Evolutionary conservation across 2,113 vertebrate species (phyloP), one percentile per base, ranked within the genome.

Genomic region (Syngnathus floridae): DNA sequence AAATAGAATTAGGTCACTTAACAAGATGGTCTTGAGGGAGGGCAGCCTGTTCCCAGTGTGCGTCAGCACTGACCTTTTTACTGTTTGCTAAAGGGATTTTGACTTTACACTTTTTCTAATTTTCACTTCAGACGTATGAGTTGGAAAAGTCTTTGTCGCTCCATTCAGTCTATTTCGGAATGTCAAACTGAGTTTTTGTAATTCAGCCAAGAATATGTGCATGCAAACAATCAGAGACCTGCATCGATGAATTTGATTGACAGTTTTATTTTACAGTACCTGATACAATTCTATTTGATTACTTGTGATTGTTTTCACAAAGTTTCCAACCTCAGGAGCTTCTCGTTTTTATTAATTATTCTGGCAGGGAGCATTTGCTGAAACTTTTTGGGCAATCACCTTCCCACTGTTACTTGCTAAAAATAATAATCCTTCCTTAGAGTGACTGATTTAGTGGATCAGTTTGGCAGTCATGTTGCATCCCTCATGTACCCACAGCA

Each of bases 41-140:
- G 71, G 65, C 79, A 22, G 71, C 66, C 78, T 75, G 78, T 67
- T 73, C 84, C 73, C 65, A 19, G 71, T 74, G 72, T 86, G 86
- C 91, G 89, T 92, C 91, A 92, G 89, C 84, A 81, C 84, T 89
- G 89, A 90, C 85, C 87, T 88, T 89, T 90, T 84, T 88, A 71
- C 84, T 92, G 90, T 91, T 91, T 91, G 81, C 84, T 85, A 17
- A 91, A 88, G 80, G 86, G 86, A 87, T 91, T 87, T 60, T 86
- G 69, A 86, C 90, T 91, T 91, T 86, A 84, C 55, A 31, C 76
- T 79, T 75, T 75, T 76, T 78, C 79, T 79, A 19, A 40, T 77
- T 76, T 73, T 80, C 56, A 68, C 64, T 54, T 10, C 67, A 80
- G 73, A 78, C 72, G 73, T 80, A 74, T 72, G 74, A 84, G 19